A percentile compares a stretch with the other conserved stretches of the same genome.
Conservation (phyloP, 2,113 vertebrate species). For the Zootoca vivipara region DNA sequence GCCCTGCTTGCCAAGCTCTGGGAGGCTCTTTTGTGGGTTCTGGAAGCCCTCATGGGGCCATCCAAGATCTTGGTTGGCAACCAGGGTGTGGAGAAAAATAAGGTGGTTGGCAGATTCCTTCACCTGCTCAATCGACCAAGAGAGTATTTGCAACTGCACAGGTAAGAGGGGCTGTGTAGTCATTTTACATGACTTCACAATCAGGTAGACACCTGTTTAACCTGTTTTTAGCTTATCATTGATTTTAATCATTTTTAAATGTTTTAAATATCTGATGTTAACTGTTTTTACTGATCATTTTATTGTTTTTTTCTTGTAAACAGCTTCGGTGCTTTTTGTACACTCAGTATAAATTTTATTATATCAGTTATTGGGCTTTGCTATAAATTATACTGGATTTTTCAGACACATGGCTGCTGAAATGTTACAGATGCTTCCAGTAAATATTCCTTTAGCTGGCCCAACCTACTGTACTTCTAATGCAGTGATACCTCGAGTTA, state of each 20-base stretch:
- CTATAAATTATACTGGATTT: not conserved
- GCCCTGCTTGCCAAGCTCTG: no score
- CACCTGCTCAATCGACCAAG: slow-evolving; percentile 94
- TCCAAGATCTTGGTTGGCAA: no score
- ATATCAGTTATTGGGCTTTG: not conserved
- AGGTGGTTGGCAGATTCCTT: slow-evolving; percentile 94
- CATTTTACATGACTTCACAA: not conserved
- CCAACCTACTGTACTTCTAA: no score
- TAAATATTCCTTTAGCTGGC: no score
- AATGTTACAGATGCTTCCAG: not conserved
- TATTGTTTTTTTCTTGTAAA: no score
- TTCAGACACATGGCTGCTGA: not conserved
- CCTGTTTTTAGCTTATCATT: not conserved
- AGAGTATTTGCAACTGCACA: slow-evolving; percentile 96
- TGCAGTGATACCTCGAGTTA: no score
- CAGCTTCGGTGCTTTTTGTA: no score
- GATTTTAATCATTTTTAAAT: not conserved
- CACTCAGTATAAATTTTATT: no score
- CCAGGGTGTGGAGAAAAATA: slow-evolving; percentile 99
- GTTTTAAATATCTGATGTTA: not conserved
- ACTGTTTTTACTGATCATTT: no score
- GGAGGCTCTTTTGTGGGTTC: no score
- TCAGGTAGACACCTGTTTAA: no score
- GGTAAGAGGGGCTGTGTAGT: slow-evolving; percentile 75
- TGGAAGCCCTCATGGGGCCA: no score